These are phyloP conservation scores for Sebastiscus tertius DNA, from an alignment of 2,797 vertebrate genomes.

Conservation along the genomic window DNA sequence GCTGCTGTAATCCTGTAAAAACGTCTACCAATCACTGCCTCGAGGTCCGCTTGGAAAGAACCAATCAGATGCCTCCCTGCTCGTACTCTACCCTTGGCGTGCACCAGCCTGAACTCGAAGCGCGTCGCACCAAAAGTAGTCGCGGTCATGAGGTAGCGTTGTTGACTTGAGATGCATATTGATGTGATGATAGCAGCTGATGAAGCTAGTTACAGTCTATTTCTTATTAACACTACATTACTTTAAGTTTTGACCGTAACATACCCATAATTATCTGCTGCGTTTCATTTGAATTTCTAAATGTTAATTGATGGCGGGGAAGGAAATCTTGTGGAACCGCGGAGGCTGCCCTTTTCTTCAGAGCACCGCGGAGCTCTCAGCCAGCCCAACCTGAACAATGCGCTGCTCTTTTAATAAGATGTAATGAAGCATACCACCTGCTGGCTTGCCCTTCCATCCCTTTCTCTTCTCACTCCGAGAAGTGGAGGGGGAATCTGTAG, in stretches of 20 bases:
- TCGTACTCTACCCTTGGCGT: too few species aligned
- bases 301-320: background rate
- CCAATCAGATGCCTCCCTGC: too few species aligned
- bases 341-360: background rate
- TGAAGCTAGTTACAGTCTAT: background rate
- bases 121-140: too few species aligned
- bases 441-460: conserved; percentile 18
- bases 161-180: background rate
- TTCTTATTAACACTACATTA: background rate
- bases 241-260: background rate
- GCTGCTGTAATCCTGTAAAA: too few species aligned
- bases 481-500: conserved; percentile 31
- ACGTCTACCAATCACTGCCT: too few species aligned
- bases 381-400: conserved; percentile 28
- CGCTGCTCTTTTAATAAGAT: conserved; percentile 55
- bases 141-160: too few species aligned
- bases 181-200: background rate
- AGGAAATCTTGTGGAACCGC: background rate
- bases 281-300: background rate
- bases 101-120: too few species aligned
- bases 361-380: background rate
- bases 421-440: conserved; percentile 50
- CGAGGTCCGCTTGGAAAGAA: too few species aligned
- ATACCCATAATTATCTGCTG: background rate
- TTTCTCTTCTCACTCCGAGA: background rate